Percentiles rank a stretch among this genome's conserved stretches.
Evolutionary conservation across 1,140 invertebrate species (phyloP).

Genomic region (Tetramorium parvispinum): DNA sequence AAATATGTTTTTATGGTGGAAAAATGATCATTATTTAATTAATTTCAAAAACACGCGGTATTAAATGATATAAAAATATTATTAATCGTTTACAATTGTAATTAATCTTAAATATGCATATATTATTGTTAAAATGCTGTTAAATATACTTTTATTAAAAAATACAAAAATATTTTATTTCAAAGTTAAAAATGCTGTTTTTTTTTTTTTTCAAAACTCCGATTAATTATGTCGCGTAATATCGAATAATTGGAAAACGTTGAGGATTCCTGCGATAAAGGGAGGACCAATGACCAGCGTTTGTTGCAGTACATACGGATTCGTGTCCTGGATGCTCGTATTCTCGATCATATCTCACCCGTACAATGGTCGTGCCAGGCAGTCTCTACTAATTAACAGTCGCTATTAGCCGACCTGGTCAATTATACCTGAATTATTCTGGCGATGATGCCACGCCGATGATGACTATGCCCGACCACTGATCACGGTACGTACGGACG

Average conservation of each 20-base stretch:
- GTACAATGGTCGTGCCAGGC: constrained; percentile 41
- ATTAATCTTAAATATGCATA: not conserved
- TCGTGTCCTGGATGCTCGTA: constrained; percentile 5
- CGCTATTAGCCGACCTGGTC: constrained; percentile 76
- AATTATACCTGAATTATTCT: constrained; percentile 78
- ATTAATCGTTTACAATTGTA: not conserved
- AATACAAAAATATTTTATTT: not conserved
- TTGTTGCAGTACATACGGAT: not conserved
- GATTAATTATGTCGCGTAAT: not conserved
- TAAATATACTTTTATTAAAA: not conserved
- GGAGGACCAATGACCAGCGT: constrained; percentile 26
- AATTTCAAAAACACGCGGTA: not conserved
- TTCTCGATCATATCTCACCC: constrained; percentile 71
- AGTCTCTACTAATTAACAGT: constrained; percentile 75
- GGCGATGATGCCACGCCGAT: constrained; percentile 66
- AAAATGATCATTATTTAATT: not conserved
- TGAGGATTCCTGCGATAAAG: constrained; percentile 55
- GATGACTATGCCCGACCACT: constrained; percentile 34
- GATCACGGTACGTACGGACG: constrained; percentile 5
- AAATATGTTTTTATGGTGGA: not conserved
- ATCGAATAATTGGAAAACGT: constrained; percentile 1
- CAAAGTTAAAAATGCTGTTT: not conserved
- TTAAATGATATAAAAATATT: not conserved
- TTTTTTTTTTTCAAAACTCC: not conserved
- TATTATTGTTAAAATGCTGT: not conserved